A percentile compares a stretch with the other conserved stretches of the same genome.
phyloP scores from a whole-genome alignment of 1,140 invertebrate species.

The Maniola jurtina region DNA sequence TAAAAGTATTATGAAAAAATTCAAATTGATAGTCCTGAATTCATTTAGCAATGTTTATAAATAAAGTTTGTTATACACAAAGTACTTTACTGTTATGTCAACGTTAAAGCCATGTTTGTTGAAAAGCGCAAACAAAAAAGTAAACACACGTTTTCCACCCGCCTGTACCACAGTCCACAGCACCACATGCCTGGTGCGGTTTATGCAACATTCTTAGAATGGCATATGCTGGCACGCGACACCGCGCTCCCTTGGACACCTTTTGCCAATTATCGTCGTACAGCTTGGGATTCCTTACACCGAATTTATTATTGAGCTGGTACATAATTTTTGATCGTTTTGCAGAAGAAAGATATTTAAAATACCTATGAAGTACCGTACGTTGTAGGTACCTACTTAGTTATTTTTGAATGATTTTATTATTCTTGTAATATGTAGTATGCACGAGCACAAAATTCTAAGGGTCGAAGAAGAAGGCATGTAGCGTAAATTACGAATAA shows the following conservation, averaged over 20 bases:
- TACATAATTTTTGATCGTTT: too few relatives aligned
- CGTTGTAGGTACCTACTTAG: too few relatives aligned
- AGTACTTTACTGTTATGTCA: not conserved
- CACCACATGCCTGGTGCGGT: conserved; percentile 17
- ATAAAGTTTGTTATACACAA: not conserved
- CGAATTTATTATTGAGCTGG: too few relatives aligned
- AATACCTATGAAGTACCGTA: too few relatives aligned
- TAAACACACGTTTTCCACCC: conserved; percentile 15
- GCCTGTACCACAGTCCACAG: conserved; percentile 18
- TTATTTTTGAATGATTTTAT: too few relatives aligned
- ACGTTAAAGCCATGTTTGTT: not conserved
- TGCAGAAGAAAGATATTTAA: too few relatives aligned
- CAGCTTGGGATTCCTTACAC: not conserved
- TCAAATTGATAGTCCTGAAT: too few relatives aligned
- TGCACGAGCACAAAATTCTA: too few relatives aligned
- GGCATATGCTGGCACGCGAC: conserved; percentile 25
- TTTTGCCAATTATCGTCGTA: conserved; percentile 24
- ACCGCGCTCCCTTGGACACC: conserved; percentile 14
- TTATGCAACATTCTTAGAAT: conserved; percentile 25
- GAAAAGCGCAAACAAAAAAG: not conserved
- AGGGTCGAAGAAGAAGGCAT: too few relatives aligned
- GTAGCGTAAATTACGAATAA: too few relatives aligned
- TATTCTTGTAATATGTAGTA: too few relatives aligned
- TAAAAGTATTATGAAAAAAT: too few relatives aligned
- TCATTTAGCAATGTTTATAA: not conserved